Evolutionary conservation across 1,140 invertebrate species (phyloP).

Genomic region (honey bee (Apis mellifera)): Amel_HAv3.1 CM009931.2:11335001-11335500

Average conservation of each 20-base stretch:
- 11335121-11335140: conserved; percentile 30
- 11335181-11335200: background rate
- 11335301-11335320: conserved; percentile 6
- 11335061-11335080: conserved; percentile 15
- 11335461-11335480: background rate
- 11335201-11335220: background rate
- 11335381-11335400: conserved; percentile 18
- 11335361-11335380: background rate
- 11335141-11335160: conserved; percentile 57
- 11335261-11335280: conserved; percentile 38
- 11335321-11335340: background rate
- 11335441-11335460: background rate
- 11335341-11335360: background rate
- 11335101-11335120: conserved; percentile 57
- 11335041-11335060: conserved; percentile 24
- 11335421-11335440: background rate
- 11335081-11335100: conserved; percentile 56
- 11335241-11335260: background rate
- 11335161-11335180: background rate
- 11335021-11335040: background rate
- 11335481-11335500: background rate
- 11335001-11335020: conserved; percentile 40
- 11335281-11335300: conserved; percentile 1
- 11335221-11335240: background rate
- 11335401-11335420: background rate